Evolutionary conservation across 2,797 vertebrate species (phyloP), one percentile per base, ranked within the genome.

Genomic region (Micropoecilia bifurca): DNA sequence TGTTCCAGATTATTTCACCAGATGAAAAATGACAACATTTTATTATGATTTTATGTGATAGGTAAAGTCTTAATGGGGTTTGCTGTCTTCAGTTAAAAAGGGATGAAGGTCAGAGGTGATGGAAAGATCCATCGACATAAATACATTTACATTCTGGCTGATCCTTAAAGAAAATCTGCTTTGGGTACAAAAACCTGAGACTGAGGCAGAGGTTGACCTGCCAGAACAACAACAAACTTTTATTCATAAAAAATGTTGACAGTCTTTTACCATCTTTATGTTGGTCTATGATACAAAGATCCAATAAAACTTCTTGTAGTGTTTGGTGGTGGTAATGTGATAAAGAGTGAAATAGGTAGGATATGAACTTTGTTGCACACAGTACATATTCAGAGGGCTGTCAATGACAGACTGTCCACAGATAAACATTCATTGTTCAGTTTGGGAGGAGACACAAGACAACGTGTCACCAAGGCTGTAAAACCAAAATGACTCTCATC

Each of bases 381-480:
- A 1, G 57, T 75, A 45, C 10, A 68, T 73, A 47, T 41, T 81
- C 71, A 76, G 81, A 82, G 75, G 74, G 74, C 43, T 14, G 39
- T 74, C 77, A 22, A 53, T 63, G 1, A 45, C 77, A 36, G 25
- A 6, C 75, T 74, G 63, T 47, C 88, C 82, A 77, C 83, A 85
- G 77, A 75, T 78, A 78, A 82, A 9, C 71, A 39, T 25, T 3
- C 46, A 61, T 46, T 79, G 79, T 90, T 90, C 25, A 28, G 83
- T 84, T 71, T 76, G 87, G 85, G 75, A 80, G 46, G 79, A 81
- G 82, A 80, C 84, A n/a, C 16, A 47, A 57, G 77, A 59, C 74
- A 79, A 85, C 84, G 66, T 87, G 88, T 87, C 86, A 87, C 74
- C 86, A 57, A 18, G 53, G 61, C 81, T 84, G 74, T 87, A 86